Evolutionary conservation across 2,113 vertebrate genomes (phyloP).

Genomic region (Xiphophorus maculatus): DNA sequence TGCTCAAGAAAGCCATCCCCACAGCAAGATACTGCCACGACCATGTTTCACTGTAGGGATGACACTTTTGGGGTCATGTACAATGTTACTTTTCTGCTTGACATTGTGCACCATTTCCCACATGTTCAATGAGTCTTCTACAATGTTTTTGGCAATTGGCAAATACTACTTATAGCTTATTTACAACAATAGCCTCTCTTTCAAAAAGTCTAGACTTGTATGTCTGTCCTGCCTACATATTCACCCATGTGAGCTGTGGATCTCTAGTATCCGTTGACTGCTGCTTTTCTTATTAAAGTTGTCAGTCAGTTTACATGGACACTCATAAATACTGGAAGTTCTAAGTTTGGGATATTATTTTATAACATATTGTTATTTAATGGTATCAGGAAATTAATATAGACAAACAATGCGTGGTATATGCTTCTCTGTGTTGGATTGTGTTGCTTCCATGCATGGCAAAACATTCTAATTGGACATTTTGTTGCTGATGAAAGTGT

Average conservation of each 20-base stretch:
- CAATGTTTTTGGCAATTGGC: background rate
- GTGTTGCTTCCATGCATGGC: constrained; percentile 26
- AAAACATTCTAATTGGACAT: constrained; percentile 19
- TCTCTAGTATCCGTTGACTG: background rate
- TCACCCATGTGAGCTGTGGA: background rate
- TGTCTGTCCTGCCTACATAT: background rate
- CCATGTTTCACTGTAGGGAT: background rate
- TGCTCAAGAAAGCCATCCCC: too few species aligned
- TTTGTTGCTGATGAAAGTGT: constrained; percentile 28
- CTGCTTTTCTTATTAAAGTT: background rate
- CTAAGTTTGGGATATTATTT: background rate
- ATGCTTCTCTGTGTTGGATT: background rate
- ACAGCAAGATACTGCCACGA: background rate
- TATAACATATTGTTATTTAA: background rate
- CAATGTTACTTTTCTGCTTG: too few species aligned
- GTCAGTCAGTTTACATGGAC: background rate
- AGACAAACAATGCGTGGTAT: background rate
- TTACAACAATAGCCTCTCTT: background rate
- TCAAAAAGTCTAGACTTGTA: background rate
- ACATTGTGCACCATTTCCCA: background rate
- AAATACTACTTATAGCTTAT: background rate
- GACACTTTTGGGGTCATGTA: background rate
- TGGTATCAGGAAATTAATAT: background rate
- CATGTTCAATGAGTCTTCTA: background rate
- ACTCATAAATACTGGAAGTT: background rate